Base-by-base conservation (phyloP, 2,888 invertebrate species). In the Muschampia plurimacula region DNA sequence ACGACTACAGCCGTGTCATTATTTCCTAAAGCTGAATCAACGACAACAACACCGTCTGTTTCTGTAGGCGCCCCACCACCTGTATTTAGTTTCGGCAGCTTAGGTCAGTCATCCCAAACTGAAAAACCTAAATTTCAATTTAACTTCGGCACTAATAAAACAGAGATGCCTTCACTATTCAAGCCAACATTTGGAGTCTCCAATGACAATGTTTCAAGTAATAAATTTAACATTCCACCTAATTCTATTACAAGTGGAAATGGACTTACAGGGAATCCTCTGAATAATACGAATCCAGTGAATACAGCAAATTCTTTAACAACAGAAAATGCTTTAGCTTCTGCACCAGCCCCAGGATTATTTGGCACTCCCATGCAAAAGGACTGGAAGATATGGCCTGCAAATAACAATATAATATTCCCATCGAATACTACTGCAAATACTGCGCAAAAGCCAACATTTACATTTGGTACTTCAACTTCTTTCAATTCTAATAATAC, bases 61-160 rank as follows among this genome's bases (percentile, higher is more conserved):
- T 52, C 76, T 36, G 44, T 71, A 2, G 66, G 72, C 39, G 41
- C 77, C 15, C 72, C 69, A 13, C 75, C 82, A 2, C 79, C 88
- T n/a, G 62, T 89, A 36, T 93, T 92, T 72, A 86, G 81, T 75
- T 90, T 91, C 70, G 88, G 88, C 1, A 78, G 60, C 10, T 74
- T 79, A 9, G 72, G 77, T 7, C 32, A 78, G 12, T 64, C 80
- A n/a, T 67, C 83, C 15, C 78, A 78, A 55, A 44, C 78, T 2
- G 89, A 87, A 6, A 87, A 87, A 71, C 85, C 87, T 0, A 87
- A 87, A 74, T 90, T 91, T 67, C 86, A 81, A 67, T 92, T 92
- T 66, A 80, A 80, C 10, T 92, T 92, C 73, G 84, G 86, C 8
- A 81, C 69, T 46, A 79, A 64, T 63, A 84, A 78, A 64, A 82